Evolutionary conservation across 1,140 invertebrate species (phyloP).

Genomic region (Drosophila subobscura): DNA sequence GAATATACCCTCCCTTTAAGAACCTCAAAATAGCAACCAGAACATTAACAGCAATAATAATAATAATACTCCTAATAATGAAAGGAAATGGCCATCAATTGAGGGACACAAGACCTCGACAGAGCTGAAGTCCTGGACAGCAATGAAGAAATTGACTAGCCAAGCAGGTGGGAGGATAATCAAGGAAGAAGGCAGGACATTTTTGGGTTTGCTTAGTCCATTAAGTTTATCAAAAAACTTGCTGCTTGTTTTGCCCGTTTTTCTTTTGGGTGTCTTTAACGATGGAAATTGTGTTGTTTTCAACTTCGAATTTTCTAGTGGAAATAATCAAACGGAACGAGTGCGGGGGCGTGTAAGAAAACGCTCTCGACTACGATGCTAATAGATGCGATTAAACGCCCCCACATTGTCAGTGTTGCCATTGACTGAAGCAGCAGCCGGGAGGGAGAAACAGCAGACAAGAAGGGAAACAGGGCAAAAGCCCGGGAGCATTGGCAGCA

Average conservation of each 20-base stretch:
- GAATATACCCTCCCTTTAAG: too few species aligned
- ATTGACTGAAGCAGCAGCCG: constrained; percentile 22
- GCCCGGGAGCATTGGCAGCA: neutral
- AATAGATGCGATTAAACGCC: constrained; percentile 80
- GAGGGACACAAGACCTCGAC: too few species aligned
- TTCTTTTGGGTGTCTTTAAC: neutral
- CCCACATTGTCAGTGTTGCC: constrained; percentile 45
- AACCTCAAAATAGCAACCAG: too few species aligned
- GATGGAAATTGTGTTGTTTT: constrained; percentile 23
- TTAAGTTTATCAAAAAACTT: constrained; percentile 33
- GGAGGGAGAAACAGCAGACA: neutral
- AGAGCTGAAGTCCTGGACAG: too few species aligned
- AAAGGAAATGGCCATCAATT: neutral
- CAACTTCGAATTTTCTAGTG: constrained; percentile 35
- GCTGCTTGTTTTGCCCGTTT: constrained; percentile 24
- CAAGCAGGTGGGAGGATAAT: neutral
- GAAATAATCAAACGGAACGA: constrained; percentile 18
- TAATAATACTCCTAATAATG: constrained; percentile 32
- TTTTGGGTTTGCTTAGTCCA: constrained; percentile 2
- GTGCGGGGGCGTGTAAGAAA: constrained; percentile 41
- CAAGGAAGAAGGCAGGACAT: neutral
- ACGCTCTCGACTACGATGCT: constrained; percentile 57
- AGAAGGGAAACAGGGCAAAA: neutral
- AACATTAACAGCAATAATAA: constrained; percentile 22
- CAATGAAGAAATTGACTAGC: constrained; percentile 6